Evolutionary conservation across 2,797 vertebrate genomes (phyloP), one percentile per base, ranked within the genome.

Genomic region (Sylvia borin): DNA sequence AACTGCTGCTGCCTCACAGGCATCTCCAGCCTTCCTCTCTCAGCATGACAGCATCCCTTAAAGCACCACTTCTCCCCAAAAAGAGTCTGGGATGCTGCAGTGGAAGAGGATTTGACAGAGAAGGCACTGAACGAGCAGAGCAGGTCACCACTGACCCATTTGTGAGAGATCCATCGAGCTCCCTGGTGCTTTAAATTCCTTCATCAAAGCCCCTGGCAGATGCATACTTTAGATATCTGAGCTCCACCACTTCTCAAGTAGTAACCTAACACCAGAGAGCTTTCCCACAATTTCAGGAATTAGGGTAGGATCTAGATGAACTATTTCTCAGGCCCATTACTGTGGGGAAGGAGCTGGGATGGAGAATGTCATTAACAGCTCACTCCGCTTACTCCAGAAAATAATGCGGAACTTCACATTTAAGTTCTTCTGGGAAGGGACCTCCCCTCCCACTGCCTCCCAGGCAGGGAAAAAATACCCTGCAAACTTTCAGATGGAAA

Each of bases 281-380:
- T 76, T 60, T 31, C 29, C 51, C 8, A 29, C 6, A 6, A 94
- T 84, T 58, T 86, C 90, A 89, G 54, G 90, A 92, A 94, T 89
- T 75, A 76, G 78, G 85, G 93, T 11, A 82, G 90, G 92, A 87
- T 70, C 93, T 61, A 12, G 21, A 79, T 31, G 34, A 92, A 66
- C 71, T 40, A 38, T 76, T 93, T 87, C 90, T 75, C 83, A 92
- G 80, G 72, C 70, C 71, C 61, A 45, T 76, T 42, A 67, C 43
- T 11, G 64, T 32, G 5, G 77, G 3, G 4, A 75, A 50, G 55
- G 50, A 89, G 85, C 57, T 2, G 3, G 85, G 58, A 57, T 55
- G 53, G 58, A 85, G 60, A 84, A 85, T 9, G 73, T 0, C 51
- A 81, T 88, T 45, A 93, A 84, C 14, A 13, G 38, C 34, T 58